A percentile compares a stretch with the other conserved stretches of the same genome.
These are phyloP conservation scores for Catharus ustulatus DNA, from an alignment of 2,797 vertebrate species.

Conservation along the genomic window DNA sequence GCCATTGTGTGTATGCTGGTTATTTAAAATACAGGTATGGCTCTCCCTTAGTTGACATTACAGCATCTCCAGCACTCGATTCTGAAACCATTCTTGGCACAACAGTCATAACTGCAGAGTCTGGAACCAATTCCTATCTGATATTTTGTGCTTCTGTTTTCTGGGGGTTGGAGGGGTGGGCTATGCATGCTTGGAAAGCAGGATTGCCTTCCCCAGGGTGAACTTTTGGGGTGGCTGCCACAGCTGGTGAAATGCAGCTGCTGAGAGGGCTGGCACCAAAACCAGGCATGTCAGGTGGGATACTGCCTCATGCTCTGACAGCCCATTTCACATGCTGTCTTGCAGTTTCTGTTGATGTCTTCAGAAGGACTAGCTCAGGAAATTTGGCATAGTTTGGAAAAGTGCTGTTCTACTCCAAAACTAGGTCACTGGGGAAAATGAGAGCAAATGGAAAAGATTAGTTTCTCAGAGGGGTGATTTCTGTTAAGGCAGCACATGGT, in stretches of 20 bases:
- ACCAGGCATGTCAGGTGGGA: accelerated
- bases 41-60: neutral
- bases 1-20: neutral
- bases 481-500: neutral
- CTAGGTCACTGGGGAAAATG: neutral
- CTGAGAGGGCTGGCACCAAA: neutral
- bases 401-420: neutral
- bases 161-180: accelerated
- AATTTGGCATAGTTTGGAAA: neutral
- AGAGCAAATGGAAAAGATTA: neutral
- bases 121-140: neutral
- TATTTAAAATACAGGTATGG: neutral
- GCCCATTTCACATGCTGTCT: neutral
- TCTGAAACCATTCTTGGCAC: neutral
- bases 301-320: neutral
- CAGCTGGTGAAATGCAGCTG: accelerated
- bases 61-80: neutral
- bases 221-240: accelerated
- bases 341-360: neutral
- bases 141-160: neutral
- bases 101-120: neutral
- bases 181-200: neutral
- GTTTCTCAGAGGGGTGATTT: neutral
- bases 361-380: neutral
- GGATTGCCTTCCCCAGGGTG: neutral